Evolutionary conservation across 2,797 vertebrate species (phyloP).

Genomic region (Rhadinocentrus ornatus): DNA sequence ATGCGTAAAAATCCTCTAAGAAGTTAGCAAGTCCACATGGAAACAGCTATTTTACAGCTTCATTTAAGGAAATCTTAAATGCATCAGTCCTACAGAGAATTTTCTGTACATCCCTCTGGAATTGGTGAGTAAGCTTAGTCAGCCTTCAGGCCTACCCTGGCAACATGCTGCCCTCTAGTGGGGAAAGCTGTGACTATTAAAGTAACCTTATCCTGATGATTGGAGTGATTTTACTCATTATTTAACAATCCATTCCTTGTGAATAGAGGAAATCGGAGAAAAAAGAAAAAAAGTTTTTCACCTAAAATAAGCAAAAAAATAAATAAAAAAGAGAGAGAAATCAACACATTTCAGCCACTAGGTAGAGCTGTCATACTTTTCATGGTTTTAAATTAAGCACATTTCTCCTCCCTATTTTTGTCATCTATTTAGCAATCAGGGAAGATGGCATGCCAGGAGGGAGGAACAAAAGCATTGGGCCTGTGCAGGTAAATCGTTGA

Average conservation of each 20-base stretch:
- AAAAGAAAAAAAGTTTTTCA: neutral
- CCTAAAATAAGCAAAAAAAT: neutral
- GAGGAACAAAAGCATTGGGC: conserved; percentile 98
- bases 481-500: conserved; percentile 90
- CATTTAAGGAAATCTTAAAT: neutral
- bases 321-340: neutral
- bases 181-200: neutral
- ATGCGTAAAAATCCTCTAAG: neutral
- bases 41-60: neutral
- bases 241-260: neutral
- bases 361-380: conserved; percentile 53
- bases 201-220: neutral
- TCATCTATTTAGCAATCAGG: conserved; percentile 92
- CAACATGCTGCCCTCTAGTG: conserved; percentile 59
- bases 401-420: conserved; percentile 51
- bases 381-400: conserved; percentile 1
- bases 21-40: neutral
- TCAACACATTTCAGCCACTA: conserved; percentile 46
- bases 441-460: conserved; percentile 99
- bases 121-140: neutral
- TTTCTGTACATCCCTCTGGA: neutral
- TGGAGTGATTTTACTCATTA: neutral
- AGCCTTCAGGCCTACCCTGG: neutral
- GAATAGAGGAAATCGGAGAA: neutral
- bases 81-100: neutral